Evolutionary conservation across 2,888 invertebrate genomes (phyloP), one percentile per base, ranked within the genome.

Genomic region (Drosophila paranaensis): DNA sequence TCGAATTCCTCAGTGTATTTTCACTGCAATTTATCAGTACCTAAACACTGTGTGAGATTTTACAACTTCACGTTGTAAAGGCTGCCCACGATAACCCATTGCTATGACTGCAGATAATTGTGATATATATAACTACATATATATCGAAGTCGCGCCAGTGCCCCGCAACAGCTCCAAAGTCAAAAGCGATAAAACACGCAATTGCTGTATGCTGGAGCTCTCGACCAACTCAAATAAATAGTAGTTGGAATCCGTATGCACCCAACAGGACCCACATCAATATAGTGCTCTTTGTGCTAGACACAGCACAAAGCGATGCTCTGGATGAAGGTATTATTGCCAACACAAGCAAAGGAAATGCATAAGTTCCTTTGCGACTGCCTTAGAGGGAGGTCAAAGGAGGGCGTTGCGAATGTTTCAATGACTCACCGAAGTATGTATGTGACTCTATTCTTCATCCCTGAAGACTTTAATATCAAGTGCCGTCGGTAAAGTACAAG

Each of bases 261-360:
- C 58, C 43, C 56, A 27, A 43, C 65, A 58, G 20, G 20, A 45
- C 53, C 56, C 50, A 66, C 45, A 30, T 54, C 51, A 45, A 66
- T 42, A 53, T 48, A 46, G 33, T 46, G 9, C 43, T 62, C 54
- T 50, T n/a, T 51, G 62, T 54, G 65, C 53, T 20, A 14, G 11
- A 35, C 55, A 43, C 55, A 72, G 60, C 67, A 64, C 80, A 74
- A 79, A 77, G 62, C 77, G n/a, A n/a, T n/a, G 25, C 35, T 4
- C 11, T 20, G 60, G 48, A 54, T 65, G 45, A 16, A 50, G 30
- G 42, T 43, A 60, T 35, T 45, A 40, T 27, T 46, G 57, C 67
- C 71, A 72, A 77, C 85, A 77, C 82, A 76, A 77, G 65, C 81
- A 74, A 70, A 77, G 74, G 73, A 83, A 87, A 83, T 77, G 71